phyloP scores from a whole-genome alignment of 2,113 vertebrate species.

The Collichthys lucidus region DNA sequence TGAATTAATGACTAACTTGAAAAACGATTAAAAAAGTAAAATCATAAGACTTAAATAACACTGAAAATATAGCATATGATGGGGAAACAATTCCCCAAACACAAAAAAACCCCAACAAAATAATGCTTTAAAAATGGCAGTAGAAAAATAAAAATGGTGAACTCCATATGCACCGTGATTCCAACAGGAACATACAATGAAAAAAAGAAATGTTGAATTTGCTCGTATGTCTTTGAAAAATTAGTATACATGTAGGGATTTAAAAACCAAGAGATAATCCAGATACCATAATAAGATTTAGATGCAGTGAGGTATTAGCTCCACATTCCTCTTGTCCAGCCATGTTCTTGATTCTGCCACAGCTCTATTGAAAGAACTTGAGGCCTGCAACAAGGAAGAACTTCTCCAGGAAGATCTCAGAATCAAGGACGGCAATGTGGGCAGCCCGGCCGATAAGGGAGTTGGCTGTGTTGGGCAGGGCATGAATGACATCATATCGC shows the following conservation, averaged over 20 bases:
- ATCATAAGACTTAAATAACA: conserved; percentile 80
- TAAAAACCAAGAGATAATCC: conserved; percentile 86
- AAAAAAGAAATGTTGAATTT: conserved; percentile 55
- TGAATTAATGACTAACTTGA: conserved; percentile 48
- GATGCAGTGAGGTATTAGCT: conserved; percentile 94
- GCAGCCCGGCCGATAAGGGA: conserved; percentile 98
- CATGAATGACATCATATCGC: conserved; percentile 97
- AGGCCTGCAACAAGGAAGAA: conserved; percentile 98
- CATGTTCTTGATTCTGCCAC: conserved; percentile 39
- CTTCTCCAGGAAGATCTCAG: conserved; percentile 99
- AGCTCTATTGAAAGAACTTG: conserved; percentile 95
- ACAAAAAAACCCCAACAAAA: conserved; percentile 75
- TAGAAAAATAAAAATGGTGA: conserved; percentile 93
- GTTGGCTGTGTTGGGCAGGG: conserved; percentile 97
- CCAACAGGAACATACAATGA: conserved; percentile 87
- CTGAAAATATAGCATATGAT: conserved; percentile 72
- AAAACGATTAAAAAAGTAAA: conserved; percentile 39
- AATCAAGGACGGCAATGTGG: conserved; percentile 98
- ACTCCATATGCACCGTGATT: conserved; percentile 88
- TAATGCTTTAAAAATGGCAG: conserved; percentile 85
- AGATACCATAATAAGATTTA: conserved; percentile 85
- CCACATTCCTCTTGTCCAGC: conserved; percentile 66
- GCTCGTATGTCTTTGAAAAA: conserved; percentile 82
- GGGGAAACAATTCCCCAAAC: conserved; percentile 46
- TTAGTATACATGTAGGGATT: conserved; percentile 86